Percentiles rank a stretch among this genome's conserved stretches.
phyloP scores from a whole-genome alignment of 1,140 invertebrate genomes.

The Pomacea maculata region DNA sequence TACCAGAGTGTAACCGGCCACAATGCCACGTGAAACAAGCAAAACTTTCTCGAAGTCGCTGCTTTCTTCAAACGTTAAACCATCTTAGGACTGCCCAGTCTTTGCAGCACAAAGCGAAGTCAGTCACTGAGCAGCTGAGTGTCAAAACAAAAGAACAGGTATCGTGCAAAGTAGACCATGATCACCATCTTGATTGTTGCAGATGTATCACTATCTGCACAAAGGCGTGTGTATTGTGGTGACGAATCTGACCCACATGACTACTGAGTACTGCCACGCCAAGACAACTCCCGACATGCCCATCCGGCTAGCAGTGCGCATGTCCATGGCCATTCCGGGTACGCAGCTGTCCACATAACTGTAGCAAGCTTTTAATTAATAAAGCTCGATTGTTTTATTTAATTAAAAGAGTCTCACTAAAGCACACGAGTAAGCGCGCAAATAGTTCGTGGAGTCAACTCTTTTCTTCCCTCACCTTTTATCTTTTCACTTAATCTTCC shows the following conservation, averaged over 20 bases:
- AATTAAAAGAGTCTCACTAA: background rate
- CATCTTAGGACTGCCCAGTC: too few species aligned
- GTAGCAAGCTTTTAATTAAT: background rate
- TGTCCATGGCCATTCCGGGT: constrained; percentile 49
- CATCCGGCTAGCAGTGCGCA: constrained; percentile 46
- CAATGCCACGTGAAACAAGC: too few species aligned
- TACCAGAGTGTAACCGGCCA: too few species aligned
- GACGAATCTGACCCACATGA: constrained; percentile 48
- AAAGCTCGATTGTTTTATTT: background rate
- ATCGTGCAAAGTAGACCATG: too few species aligned
- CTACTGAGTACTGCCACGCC: constrained; percentile 45
- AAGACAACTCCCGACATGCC: constrained; percentile 57
- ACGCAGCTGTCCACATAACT: background rate
- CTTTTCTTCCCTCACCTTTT: too few species aligned
- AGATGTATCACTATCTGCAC: constrained; percentile 41
- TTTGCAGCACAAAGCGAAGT: too few species aligned
- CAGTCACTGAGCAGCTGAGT: too few species aligned
- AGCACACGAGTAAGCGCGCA: background rate
- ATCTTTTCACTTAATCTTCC: too few species aligned
- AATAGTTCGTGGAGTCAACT: too few species aligned
- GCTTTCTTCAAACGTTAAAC: too few species aligned
- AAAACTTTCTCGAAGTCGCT: too few species aligned
- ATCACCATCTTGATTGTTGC: background rate
- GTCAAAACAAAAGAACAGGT: too few species aligned
- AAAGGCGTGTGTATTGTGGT: constrained; percentile 52